These are phyloP conservation scores for Hemicrepidius hirtus DNA, from an alignment of 2,888 invertebrate genomes.

Conservation along the genomic window DNA sequence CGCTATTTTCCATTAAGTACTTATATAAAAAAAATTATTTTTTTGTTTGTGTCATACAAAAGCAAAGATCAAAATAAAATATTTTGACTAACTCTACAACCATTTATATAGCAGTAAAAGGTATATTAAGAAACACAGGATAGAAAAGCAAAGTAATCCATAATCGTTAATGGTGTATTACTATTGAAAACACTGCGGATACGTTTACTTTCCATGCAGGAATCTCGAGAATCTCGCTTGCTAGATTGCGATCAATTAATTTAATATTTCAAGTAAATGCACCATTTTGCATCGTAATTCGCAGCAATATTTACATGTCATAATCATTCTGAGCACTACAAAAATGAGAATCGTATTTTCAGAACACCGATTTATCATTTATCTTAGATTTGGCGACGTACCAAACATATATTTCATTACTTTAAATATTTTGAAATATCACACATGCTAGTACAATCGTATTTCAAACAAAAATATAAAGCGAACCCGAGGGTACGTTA, in stretches of 20 bases:
- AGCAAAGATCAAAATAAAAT: too few species aligned
- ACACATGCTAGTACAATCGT: slow-evolving; percentile 15
- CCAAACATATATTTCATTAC: slow-evolving; percentile 28
- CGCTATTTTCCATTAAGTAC: too few species aligned
- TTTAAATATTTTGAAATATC: slow-evolving; percentile 28
- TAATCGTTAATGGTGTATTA: neutral
- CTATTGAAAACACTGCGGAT: neutral
- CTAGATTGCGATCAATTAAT: slow-evolving; percentile 9
- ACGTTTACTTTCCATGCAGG: slow-evolving; percentile 10
- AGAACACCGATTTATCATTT: neutral
- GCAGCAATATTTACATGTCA: slow-evolving; percentile 13
- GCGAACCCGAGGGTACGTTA: slow-evolving; percentile 22
- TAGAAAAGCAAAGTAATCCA: neutral
- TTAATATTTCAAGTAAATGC: slow-evolving; percentile 14
- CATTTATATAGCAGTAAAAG: too few species aligned
- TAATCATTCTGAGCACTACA: neutral
- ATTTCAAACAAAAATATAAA: slow-evolving; percentile 21
- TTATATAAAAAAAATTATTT: too few species aligned
- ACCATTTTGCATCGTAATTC: slow-evolving; percentile 23
- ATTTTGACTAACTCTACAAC: too few species aligned
- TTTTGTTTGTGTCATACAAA: too few species aligned
- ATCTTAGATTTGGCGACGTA: slow-evolving; percentile 25
- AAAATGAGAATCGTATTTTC: slow-evolving; percentile 17
- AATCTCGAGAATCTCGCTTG: slow-evolving; percentile 13
- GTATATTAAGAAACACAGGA: too few species aligned